Evolutionary conservation across 2,113 vertebrate species (phyloP).

Genomic region (Clarias magur): DNA sequence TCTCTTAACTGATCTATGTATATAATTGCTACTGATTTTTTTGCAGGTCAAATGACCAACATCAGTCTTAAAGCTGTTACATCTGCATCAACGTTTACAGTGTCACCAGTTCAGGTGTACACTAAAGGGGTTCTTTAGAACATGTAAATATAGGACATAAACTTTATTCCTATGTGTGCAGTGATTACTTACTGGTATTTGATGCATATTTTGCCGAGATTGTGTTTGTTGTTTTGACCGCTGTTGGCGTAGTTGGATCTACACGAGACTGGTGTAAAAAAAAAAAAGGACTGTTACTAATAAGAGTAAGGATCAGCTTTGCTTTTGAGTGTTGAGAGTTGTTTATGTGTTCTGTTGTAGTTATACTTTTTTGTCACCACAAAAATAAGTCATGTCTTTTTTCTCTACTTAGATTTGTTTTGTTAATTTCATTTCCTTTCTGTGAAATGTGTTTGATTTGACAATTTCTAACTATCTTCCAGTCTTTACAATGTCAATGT

Average conservation of each 20-base stretch:
- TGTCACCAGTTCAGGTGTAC: slow-evolving; percentile 8
- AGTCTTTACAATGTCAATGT: slow-evolving; percentile 31
- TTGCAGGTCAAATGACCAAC: background rate
- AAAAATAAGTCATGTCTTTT: slow-evolving; percentile 14
- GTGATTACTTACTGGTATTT: slow-evolving; percentile 23
- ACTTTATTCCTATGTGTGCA: slow-evolving; percentile 19
- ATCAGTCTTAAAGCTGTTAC: background rate
- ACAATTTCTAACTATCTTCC: slow-evolving; percentile 11
- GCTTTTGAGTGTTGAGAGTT: slow-evolving; percentile 41
- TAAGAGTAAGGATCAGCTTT: slow-evolving; percentile 6
- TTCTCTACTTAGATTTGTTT: background rate
- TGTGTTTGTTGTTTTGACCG: slow-evolving; percentile 34
- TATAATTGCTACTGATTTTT: background rate
- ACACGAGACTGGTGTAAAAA: slow-evolving; percentile 1
- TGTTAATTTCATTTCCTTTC: slow-evolving; percentile 30
- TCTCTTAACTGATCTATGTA: background rate
- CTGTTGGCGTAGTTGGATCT: slow-evolving; percentile 11
- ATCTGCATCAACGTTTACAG: slow-evolving; percentile 28
- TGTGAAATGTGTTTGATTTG: slow-evolving; percentile 39
- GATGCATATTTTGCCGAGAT: slow-evolving; percentile 6
- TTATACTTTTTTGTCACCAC: slow-evolving; percentile 10
- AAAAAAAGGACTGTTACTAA: slow-evolving; percentile 6
- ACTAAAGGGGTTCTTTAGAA: background rate
- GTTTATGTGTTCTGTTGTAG: slow-evolving; percentile 36
- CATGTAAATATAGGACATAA: slow-evolving; percentile 18